Conservation (phyloP, 1,140 invertebrate species). For the Pseudobourletiella spinata region DNA sequence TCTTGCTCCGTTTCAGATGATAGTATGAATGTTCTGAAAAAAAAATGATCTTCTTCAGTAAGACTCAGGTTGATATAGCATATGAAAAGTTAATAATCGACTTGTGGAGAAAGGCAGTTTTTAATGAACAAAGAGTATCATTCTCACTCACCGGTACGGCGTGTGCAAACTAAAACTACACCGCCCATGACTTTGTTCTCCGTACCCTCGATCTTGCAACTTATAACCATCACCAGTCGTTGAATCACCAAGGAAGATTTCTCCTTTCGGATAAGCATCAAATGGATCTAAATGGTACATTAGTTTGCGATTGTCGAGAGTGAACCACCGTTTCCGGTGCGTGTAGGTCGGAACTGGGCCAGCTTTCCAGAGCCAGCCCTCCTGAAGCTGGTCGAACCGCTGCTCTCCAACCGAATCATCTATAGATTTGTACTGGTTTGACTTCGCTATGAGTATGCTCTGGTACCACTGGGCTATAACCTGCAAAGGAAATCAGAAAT, state of each 20-base stretch:
- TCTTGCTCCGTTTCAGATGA: constrained; percentile 69
- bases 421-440: constrained; percentile 46
- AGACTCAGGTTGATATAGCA: background rate
- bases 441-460: constrained; percentile 48
- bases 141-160: constrained; percentile 56
- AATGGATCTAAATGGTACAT: constrained; percentile 83
- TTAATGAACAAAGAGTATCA: too few relatives aligned
- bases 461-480: constrained; percentile 59
- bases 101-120: too few relatives aligned
- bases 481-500: constrained; percentile 37
- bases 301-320: constrained; percentile 65
- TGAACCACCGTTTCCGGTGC: constrained; percentile 39
- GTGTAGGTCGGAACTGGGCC: constrained; percentile 15
- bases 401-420: background rate
- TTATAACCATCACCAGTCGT: constrained; percentile 45
- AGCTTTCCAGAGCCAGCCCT: constrained; percentile 70
- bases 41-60: too few relatives aligned
- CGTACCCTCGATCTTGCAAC: constrained; percentile 51
- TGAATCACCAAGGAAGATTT: constrained; percentile 66
- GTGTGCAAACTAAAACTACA: constrained; percentile 80
- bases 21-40: constrained; percentile 59
- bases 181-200: constrained; percentile 59
- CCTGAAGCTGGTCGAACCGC: constrained; percentile 38
- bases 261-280: constrained; percentile 79
- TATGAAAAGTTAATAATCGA: too few relatives aligned